phyloP scores from a whole-genome alignment of 1,140 invertebrate genomes.

The Plodia interpunctella region DNA sequence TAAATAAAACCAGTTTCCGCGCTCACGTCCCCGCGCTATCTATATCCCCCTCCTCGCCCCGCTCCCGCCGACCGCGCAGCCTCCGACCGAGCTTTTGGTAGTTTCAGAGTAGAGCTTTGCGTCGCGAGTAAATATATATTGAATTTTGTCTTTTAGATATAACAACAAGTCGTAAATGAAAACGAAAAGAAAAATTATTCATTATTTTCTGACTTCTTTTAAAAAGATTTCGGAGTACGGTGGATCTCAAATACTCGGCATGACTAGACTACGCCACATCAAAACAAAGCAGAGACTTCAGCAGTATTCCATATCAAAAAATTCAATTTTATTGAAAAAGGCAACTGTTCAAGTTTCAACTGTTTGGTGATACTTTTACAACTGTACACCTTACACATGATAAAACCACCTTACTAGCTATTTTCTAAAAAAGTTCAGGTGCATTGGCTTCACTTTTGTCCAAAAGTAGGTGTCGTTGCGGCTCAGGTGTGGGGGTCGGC shows the following conservation, averaged over 20 bases:
- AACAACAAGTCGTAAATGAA: background rate
- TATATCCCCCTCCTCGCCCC: slow-evolving; percentile 11
- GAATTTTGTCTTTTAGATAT: too few species aligned
- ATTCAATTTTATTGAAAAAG: too few species aligned
- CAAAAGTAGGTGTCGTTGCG: slow-evolving; percentile 30
- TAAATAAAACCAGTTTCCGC: slow-evolving; percentile 55
- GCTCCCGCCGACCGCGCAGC: slow-evolving; percentile 16
- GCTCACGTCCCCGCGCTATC: slow-evolving; percentile 17
- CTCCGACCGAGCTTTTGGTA: slow-evolving; percentile 17
- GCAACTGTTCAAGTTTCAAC: background rate
- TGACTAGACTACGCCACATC: too few species aligned
- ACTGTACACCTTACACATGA: background rate
- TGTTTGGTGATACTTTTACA: background rate
- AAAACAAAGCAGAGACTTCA: too few species aligned
- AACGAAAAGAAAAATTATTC: background rate
- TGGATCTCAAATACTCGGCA: too few species aligned
- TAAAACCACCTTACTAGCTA: background rate
- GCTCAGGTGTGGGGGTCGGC: background rate
- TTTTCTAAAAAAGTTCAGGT: slow-evolving; percentile 1
- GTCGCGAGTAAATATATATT: background rate
- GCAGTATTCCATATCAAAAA: too few species aligned
- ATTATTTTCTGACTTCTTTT: background rate
- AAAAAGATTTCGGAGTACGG: background rate
- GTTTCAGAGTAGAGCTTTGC: background rate
- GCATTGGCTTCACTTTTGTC: slow-evolving; percentile 7